phyloP scores from a whole-genome alignment of 64 coral and sea anemone species.

The Acropora tenuis region DNA sequence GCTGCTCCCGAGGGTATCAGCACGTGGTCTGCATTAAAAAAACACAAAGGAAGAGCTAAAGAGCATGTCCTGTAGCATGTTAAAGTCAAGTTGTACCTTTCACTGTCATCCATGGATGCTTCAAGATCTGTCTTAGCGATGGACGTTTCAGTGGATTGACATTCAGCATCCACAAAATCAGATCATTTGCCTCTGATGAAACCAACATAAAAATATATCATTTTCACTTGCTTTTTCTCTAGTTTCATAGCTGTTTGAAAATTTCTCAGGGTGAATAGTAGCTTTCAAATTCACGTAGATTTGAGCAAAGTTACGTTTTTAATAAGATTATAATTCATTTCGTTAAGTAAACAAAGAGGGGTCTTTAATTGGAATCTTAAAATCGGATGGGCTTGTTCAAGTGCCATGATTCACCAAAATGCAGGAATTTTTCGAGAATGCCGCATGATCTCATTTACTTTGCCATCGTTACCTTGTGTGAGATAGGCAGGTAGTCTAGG shows the following conservation, averaged over 20 bases:
- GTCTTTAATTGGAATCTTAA: too few relatives aligned
- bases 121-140: background rate
- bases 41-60: too few relatives aligned
- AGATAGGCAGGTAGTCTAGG: background rate
- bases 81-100: background rate
- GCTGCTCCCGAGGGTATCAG: too few relatives aligned
- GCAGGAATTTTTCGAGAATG: background rate
- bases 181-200: conserved; percentile 6
- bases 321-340: too few relatives aligned
- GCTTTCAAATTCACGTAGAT: too few relatives aligned
- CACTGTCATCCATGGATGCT: background rate
- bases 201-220: background rate
- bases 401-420: too few relatives aligned
- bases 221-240: background rate
- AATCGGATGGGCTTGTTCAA: too few relatives aligned
- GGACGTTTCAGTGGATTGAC: background rate
- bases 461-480: background rate
- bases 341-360: too few relatives aligned
- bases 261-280: background rate
- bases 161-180: background rate
- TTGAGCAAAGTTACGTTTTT: too few relatives aligned
- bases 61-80: too few relatives aligned
- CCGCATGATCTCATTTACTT: too few relatives aligned
- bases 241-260: background rate
- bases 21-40: too few relatives aligned